Evolutionary conservation across 2,113 vertebrate species (phyloP).

Genomic region (Syngnathus floridae): DNA sequence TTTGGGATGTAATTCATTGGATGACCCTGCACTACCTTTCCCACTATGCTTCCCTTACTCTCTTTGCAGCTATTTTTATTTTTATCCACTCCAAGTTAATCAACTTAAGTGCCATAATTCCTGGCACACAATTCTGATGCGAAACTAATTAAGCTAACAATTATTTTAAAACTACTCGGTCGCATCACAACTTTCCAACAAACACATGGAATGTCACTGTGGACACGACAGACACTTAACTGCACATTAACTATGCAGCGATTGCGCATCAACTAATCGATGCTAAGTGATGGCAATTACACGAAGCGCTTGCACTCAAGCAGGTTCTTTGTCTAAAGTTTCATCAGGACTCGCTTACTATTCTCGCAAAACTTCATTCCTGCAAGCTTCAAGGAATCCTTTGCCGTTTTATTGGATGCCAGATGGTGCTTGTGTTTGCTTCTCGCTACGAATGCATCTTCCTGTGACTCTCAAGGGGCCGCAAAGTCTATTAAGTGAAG

Average conservation of each 20-base stretch:
- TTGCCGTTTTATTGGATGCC: slow-evolving; percentile 1
- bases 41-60: slow-evolving; percentile 17
- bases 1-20: slow-evolving; percentile 20
- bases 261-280: slow-evolving; percentile 45
- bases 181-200: slow-evolving; percentile 13
- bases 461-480: slow-evolving; percentile 38
- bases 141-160: neutral
- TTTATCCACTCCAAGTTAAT: neutral
- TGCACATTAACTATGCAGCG: slow-evolving; percentile 32
- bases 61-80: slow-evolving; percentile 19
- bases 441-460: slow-evolving; percentile 15
- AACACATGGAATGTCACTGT: slow-evolving; percentile 15
- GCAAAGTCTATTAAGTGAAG: slow-evolving; percentile 52
- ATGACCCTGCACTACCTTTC: slow-evolving; percentile 21
- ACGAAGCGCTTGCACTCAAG: slow-evolving; percentile 30
- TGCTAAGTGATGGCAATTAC: slow-evolving; percentile 31
- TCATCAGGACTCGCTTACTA: neutral
- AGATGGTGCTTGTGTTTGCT: slow-evolving; percentile 4
- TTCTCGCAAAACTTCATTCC: slow-evolving; percentile 32
- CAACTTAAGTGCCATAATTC: neutral
- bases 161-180: neutral
- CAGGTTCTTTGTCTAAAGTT: slow-evolving; percentile 9
- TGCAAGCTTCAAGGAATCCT: neutral
- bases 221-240: slow-evolving; percentile 32
- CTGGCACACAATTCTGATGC: neutral